Base-by-base conservation (phyloP, 1,140 invertebrate species). In the Papilio helenus region DNA sequence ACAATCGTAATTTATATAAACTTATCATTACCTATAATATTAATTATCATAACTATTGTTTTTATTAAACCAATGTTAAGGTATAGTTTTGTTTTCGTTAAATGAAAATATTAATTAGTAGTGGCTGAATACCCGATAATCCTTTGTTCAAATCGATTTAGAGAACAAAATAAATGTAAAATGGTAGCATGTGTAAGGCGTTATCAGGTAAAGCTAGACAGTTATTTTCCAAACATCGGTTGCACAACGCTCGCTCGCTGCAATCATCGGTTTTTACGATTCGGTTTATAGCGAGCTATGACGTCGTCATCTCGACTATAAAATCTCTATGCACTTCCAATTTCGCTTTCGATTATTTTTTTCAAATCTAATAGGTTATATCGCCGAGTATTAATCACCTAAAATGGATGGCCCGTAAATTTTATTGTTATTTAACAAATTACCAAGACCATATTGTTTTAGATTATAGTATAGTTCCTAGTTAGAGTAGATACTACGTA, bases 231-330 rank as follows among this genome's bases (percentile, higher is more conserved):
- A 86, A 87, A 86, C 87, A 87, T 80, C 79, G 84, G 80, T 89
- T 90, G 83, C 87, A 89, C 87, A 90, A 90, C 80, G 81, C 79
- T 79, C 81, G 73, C 61, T 80, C 76, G 76, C 79, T 80, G 83
- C 85, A 90, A 90, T 88, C 86, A 81, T 85, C 85, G 80, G 79
- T 86, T 89, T 85, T 88, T 89, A 89, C 85, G 87, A 90, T 82
- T 78, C 79, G 51, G 51, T 87, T 89, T 90, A 89, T 88, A 81
- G 85, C 86, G 34, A 78, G 61, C 79, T 79, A 81, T 82, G 80
- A 76, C 76, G 81, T 83, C 58, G 79, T 58, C 80, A 80, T 51
- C 20, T 65, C 72, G 74, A n/a, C 72, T 42, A 81, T 80, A 80
- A 71, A 71, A 72, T 80, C 72, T 73, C 73, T 82, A 79, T 71